A percentile compares a stretch with the other conserved stretches of the same genome.
Evolutionary conservation across 2,888 invertebrate genomes (phyloP).

Genomic region (Troides helena): DNA sequence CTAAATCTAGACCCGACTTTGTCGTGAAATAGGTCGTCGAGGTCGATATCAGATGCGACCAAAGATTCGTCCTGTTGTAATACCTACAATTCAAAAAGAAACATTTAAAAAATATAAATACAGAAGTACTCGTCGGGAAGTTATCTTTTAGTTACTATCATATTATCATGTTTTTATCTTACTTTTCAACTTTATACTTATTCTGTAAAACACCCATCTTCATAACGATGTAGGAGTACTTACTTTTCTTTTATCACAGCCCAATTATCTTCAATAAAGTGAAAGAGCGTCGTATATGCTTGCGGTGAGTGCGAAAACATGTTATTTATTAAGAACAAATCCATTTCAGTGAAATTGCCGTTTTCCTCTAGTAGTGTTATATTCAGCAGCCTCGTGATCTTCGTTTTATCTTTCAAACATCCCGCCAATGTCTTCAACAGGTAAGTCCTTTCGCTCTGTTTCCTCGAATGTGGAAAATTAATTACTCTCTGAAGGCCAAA

Average conservation of each 20-base stretch:
- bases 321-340: slow-evolving; percentile 86
- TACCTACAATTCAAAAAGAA: slow-evolving; percentile 66
- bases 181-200: too few species aligned
- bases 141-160: too few species aligned
- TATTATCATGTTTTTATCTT: too few species aligned
- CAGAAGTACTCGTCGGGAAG: too few species aligned
- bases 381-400: slow-evolving; percentile 83
- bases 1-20: slow-evolving; percentile 85
- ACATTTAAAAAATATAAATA: too few species aligned
- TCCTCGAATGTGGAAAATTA: slow-evolving; percentile 85
- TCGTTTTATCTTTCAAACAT: slow-evolving; percentile 86
- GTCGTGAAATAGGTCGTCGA: slow-evolving; percentile 89
- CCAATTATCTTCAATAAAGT: slow-evolving; percentile 87
- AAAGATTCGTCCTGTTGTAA: slow-evolving; percentile 84
- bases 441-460: slow-evolving; percentile 87
- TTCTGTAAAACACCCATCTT: too few species aligned
- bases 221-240: slow-evolving; percentile 39
- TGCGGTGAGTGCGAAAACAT: slow-evolving; percentile 86
- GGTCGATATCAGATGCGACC: slow-evolving; percentile 87
- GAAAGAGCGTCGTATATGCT: slow-evolving; percentile 86
- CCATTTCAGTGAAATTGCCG: slow-evolving; percentile 87
- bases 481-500: slow-evolving; percentile 89
- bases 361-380: slow-evolving; percentile 85
- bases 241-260: slow-evolving; percentile 83
- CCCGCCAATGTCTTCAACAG: slow-evolving; percentile 88